phyloP scores from a whole-genome alignment of 2,113 vertebrate genomes.

The Catharus minimus region DNA sequence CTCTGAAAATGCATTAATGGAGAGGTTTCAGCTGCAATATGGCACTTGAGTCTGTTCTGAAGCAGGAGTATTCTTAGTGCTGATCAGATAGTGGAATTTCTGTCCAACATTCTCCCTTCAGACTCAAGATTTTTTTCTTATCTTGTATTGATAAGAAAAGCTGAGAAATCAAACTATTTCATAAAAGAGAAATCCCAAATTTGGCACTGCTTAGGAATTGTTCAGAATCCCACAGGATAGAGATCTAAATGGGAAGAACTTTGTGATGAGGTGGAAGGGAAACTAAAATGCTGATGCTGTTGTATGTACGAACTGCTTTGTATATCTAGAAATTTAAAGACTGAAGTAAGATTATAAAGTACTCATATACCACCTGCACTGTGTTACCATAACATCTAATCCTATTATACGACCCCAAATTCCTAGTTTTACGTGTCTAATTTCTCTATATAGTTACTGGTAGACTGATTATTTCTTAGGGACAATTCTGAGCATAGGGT shows the following conservation, averaged over 20 bases:
- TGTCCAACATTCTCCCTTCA: neutral
- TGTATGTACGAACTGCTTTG: fast-evolving
- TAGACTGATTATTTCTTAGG: neutral
- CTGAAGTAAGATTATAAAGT: neutral
- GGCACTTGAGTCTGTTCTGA: neutral
- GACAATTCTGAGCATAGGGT: neutral
- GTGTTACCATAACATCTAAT: neutral
- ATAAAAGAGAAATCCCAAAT: neutral
- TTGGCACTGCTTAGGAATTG: neutral
- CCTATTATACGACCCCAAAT: neutral
- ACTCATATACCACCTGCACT: neutral
- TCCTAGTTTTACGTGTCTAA: neutral
- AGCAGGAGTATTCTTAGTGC: neutral
- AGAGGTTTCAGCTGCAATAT: neutral
- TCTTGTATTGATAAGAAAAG: neutral
- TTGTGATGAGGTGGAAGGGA: neutral
- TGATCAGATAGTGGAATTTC: neutral
- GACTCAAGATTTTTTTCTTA: neutral
- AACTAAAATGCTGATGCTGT: neutral
- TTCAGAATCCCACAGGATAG: neutral
- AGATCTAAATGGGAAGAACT: neutral
- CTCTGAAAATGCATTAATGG: neutral
- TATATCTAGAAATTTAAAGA: neutral
- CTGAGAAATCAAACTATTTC: neutral
- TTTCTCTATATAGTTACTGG: neutral